A percentile compares a stretch with the other conserved stretches of the same genome.
These are phyloP conservation scores for Chloropsis cyanopogon DNA, from an alignment of 2,113 vertebrate species.

Conservation along the genomic window DNA sequence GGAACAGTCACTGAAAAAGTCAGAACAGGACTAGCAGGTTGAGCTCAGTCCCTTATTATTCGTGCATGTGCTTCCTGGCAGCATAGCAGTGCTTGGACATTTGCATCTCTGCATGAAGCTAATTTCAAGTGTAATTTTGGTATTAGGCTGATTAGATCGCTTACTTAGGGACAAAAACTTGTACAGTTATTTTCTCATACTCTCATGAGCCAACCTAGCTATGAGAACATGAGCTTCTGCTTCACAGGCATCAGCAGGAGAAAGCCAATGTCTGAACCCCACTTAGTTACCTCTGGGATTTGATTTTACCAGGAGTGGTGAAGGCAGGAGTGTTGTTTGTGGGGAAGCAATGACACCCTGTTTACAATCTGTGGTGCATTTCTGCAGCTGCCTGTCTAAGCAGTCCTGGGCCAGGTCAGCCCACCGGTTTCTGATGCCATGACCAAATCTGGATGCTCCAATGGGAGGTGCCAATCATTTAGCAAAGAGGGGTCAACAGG, in stretches of 20 bases:
- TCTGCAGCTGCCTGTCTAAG: neutral
- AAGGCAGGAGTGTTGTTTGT: neutral
- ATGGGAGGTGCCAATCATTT: neutral
- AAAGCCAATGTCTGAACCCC: neutral
- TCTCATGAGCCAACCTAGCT: neutral
- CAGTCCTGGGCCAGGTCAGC: neutral
- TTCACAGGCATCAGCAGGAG: neutral
- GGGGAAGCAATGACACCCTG: too few species aligned
- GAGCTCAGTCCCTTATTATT: neutral
- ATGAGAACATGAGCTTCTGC: neutral
- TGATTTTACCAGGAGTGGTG: neutral
- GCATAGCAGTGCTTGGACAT: neutral
- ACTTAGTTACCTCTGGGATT: neutral
- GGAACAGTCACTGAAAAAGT: neutral
- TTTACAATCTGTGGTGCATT: neutral
- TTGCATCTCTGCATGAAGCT: neutral
- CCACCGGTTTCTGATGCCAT: rapidly evolving
- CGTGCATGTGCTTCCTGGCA: neutral
- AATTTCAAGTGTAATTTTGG: neutral
- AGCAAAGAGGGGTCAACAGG: neutral
- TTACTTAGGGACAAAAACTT: neutral
- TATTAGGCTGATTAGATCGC: neutral
- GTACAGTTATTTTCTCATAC: neutral
- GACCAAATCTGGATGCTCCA: neutral
- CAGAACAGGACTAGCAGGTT: neutral